phyloP scores from a whole-genome alignment of 1,140 invertebrate genomes.

The Tetramorium alpestre region DNA sequence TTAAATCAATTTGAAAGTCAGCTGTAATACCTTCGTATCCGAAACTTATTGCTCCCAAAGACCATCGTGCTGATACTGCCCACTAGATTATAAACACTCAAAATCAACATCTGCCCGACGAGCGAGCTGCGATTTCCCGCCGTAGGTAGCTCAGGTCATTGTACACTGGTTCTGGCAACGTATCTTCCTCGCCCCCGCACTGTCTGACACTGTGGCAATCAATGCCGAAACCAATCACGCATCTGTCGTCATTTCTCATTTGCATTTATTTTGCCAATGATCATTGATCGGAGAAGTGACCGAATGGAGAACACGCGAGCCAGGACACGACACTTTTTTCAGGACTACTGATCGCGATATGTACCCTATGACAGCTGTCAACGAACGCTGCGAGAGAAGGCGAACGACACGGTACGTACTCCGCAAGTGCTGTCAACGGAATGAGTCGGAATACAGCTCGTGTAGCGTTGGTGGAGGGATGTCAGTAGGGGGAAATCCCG shows the following conservation, averaged over 20 bases:
- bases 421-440: slow-evolving; percentile 76
- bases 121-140: slow-evolving; percentile 8
- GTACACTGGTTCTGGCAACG: slow-evolving; percentile 19
- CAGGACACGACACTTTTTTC: slow-evolving; percentile 1
- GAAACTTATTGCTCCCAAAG: slow-evolving; percentile 88
- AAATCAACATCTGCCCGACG: slow-evolving; percentile 81
- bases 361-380: slow-evolving; percentile 63
- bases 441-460: slow-evolving; percentile 70
- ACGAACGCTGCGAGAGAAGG: slow-evolving; percentile 22
- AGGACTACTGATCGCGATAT: not conserved
- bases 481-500: slow-evolving; percentile 29
- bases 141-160: slow-evolving; percentile 64
- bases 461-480: slow-evolving; percentile 33
- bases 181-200: slow-evolving; percentile 6
- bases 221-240: slow-evolving; percentile 59
- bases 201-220: slow-evolving; percentile 47
- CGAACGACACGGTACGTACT: slow-evolving; percentile 16
- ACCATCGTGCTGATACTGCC: slow-evolving; percentile 86
- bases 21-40: slow-evolving; percentile 86
- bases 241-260: slow-evolving; percentile 55
- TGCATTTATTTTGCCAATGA: not conserved
- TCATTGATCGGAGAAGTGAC: not conserved
- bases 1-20: slow-evolving; percentile 25
- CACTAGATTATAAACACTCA: slow-evolving; percentile 81
- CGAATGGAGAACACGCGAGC: not conserved